These are phyloP conservation scores for Acanthornis magna DNA, from an alignment of 2,797 vertebrate genomes.

Conservation along the genomic window DNA sequence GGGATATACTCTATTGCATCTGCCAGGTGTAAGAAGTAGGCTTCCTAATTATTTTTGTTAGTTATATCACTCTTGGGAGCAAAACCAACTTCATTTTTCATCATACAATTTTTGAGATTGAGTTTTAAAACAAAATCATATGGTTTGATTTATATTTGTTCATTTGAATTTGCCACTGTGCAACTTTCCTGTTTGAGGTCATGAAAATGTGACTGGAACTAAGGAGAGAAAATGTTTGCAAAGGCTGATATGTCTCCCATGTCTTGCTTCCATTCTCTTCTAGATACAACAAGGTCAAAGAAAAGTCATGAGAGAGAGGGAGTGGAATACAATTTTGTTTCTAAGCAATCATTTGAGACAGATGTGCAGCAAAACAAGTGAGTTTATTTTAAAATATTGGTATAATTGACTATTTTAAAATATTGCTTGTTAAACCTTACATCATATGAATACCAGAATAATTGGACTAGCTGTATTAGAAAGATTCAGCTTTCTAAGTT, in stretches of 20 bases:
- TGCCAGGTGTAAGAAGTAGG: background rate
- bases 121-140: background rate
- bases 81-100: background rate
- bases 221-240: background rate
- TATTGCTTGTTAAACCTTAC: background rate
- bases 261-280: conserved; percentile 2
- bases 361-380: conserved; percentile 89
- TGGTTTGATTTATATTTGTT: background rate
- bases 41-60: background rate
- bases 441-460: background rate
- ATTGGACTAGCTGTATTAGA: background rate
- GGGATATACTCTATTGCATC: background rate
- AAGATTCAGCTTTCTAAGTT: background rate
- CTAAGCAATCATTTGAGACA: conserved; percentile 87
- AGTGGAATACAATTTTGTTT: conserved; percentile 92
- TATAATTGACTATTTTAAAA: background rate
- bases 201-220: background rate
- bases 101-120: background rate
- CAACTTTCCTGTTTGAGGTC: background rate
- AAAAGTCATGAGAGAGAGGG: conserved; percentile 91
- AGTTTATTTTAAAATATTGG: conserved; percentile 24
- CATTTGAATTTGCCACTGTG: background rate
- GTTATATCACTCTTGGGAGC: background rate
- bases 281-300: conserved; percentile 89
- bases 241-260: background rate